Evolutionary conservation across 2,888 invertebrate genomes (phyloP).

Genomic region (Standfussiana lucernea): DNA sequence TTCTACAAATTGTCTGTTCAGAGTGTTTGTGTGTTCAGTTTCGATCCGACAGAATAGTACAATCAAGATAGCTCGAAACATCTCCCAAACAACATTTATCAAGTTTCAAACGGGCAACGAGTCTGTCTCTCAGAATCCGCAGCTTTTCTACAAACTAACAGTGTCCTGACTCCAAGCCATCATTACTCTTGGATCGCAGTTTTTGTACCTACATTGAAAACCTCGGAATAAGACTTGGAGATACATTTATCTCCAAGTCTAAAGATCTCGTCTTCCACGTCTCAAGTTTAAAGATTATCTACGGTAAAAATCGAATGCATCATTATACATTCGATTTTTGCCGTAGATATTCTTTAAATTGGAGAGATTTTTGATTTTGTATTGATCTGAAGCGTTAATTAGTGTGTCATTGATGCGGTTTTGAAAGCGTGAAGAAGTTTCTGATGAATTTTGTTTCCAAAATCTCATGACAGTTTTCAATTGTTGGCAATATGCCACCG

Average conservation of each 20-base stretch:
- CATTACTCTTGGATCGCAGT: conserved; percentile 61
- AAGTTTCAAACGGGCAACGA: conserved; percentile 40
- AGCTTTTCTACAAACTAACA: conserved; percentile 20
- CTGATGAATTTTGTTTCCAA: not conserved
- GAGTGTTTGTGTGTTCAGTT: too few species aligned
- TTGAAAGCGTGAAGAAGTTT: not conserved
- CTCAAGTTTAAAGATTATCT: too few species aligned
- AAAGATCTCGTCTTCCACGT: too few species aligned
- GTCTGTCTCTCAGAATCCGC: conserved; percentile 27
- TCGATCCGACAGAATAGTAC: conserved; percentile 3
- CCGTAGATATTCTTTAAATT: conserved; percentile 15
- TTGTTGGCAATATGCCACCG: not conserved
- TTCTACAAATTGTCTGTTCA: not conserved
- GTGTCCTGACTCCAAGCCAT: conserved; percentile 40
- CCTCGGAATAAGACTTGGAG: conserved; percentile 44
- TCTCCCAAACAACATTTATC: conserved; percentile 41
- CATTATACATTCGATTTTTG: conserved; percentile 44
- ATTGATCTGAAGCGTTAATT: not conserved
- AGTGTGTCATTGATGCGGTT: not conserved
- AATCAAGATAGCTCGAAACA: conserved; percentile 21
- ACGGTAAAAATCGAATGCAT: too few species aligned
- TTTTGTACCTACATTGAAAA: conserved; percentile 54
- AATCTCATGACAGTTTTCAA: not conserved
- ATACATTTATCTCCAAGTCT: too few species aligned
- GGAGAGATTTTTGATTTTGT: conserved; percentile 23